Percentiles rank a stretch among this genome's conserved stretches.
phyloP scores from a whole-genome alignment of 2,888 invertebrate species.

The Trichacis sp. region DNA sequence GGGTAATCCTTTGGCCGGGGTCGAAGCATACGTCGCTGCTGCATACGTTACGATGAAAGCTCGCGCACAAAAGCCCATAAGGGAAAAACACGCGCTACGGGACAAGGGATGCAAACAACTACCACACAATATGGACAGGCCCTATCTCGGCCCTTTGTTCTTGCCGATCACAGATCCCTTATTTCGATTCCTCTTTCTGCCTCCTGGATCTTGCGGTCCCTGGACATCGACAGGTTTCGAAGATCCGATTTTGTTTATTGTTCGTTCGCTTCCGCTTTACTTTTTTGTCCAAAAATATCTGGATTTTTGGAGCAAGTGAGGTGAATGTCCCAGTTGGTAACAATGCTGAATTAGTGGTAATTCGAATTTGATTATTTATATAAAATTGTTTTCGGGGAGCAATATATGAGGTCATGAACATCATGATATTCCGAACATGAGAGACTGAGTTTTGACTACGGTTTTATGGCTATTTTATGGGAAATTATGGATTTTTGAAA shows the following conservation, averaged over 20 bases:
- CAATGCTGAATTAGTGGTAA: too few species aligned
- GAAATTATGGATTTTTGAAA: too few species aligned
- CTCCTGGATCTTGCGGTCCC: conserved; percentile 20
- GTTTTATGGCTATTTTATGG: too few species aligned
- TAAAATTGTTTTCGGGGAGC: too few species aligned
- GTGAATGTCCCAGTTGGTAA: too few species aligned
- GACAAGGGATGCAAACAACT: conserved; percentile 55
- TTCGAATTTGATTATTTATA: too few species aligned
- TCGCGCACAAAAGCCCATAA: conserved; percentile 36
- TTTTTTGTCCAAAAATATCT: not conserved
- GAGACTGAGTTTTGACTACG: too few species aligned
- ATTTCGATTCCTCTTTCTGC: conserved; percentile 29
- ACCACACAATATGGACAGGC: conserved; percentile 51
- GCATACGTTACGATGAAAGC: not conserved
- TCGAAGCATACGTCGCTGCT: not conserved
- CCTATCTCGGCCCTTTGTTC: conserved; percentile 61
- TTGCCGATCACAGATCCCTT: conserved; percentile 54
- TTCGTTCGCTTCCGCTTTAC: conserved; percentile 33
- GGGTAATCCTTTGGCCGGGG: conserved; percentile 55
- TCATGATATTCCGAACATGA: too few species aligned
- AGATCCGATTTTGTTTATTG: conserved; percentile 18
- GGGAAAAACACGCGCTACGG: conserved; percentile 31
- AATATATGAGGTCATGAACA: too few species aligned
- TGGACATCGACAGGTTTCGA: conserved; percentile 11
- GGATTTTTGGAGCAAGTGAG: too few species aligned